These are phyloP conservation scores for Diplazon laetatorius DNA, from an alignment of 2,888 invertebrate species.

Conservation along the genomic window DNA sequence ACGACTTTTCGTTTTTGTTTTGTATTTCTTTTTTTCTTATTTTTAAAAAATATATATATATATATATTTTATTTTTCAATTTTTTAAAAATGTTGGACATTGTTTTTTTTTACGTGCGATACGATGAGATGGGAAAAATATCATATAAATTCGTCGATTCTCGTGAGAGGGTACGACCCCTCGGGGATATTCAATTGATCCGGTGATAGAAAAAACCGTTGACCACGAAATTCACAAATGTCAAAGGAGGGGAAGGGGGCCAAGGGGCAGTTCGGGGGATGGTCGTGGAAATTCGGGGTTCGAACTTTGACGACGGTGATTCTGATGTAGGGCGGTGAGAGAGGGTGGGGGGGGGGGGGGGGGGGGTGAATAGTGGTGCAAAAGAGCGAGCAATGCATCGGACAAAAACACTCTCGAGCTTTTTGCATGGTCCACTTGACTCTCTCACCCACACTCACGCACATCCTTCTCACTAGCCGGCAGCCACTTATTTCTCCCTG, in stretches of 20 bases:
- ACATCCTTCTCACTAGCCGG: constrained; percentile 10
- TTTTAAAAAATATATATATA: too few relatives aligned
- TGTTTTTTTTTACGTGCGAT: neutral
- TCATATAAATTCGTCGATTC: constrained; percentile 7
- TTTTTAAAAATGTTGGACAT: too few relatives aligned
- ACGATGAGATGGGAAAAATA: constrained; percentile 1
- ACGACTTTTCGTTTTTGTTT: constrained; percentile 4
- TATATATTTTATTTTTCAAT: too few relatives aligned
- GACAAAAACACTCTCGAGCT: constrained; percentile 57
- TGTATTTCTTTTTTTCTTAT: constrained; percentile 42
- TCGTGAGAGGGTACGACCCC: neutral
- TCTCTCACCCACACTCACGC: neutral
- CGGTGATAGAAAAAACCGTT: constrained; percentile 27
- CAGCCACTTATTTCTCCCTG: constrained; percentile 9
- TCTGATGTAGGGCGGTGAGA: neutral
- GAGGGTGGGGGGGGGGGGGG: neutral
- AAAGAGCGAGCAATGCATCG: constrained; percentile 25
- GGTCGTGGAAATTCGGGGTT: constrained; percentile 32
- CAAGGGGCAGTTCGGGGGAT: neutral
- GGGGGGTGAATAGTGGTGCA: neutral
- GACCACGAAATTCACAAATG: constrained; percentile 50
- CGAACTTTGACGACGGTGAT: constrained; percentile 41
- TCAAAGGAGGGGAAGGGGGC: neutral
- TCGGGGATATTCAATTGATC: constrained; percentile 49
- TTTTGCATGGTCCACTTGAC: constrained; percentile 47